Evolutionary conservation across 2,113 vertebrate genomes (phyloP), one percentile per base, ranked within the genome.

Genomic region (Pelobates fuscus): DNA sequence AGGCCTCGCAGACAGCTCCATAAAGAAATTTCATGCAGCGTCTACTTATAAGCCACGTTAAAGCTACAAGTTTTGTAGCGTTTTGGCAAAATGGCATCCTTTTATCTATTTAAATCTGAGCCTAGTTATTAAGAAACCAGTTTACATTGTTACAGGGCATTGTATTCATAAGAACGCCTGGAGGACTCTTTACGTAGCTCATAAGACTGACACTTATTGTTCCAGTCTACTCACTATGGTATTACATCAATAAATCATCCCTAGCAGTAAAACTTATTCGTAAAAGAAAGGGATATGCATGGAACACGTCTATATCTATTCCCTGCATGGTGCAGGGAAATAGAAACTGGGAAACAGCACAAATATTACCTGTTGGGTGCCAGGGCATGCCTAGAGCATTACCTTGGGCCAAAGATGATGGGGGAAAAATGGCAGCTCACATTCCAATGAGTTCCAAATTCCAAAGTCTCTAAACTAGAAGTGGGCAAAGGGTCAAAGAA

Each of bases 161-260:
- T 41, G 30, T 20, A 74, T 65, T 57, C 29, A 43, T 74, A 29
- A 74, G 59, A 57, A n/a, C 26, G 52, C 72, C 72, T 30, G 25
- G 63, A 75, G 63, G 54, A 67, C 44, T 44, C 37, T 46, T 75
- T 21, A 32, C 26, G 57, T 29, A 20, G 46, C 62, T 66, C 71
- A 66, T 74, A 66, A 74, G 71, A 74, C 20, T 17, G 29, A 20
- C 21, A 20, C 27, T 73, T 73, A 73, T 65, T 65, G 71, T 65
- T 27, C 12, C 52, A 24, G 62, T 58, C 71, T 66, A 18, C 49
- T 58, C 32, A 21, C n/a, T 29, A 44, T 66, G 58, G 52, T 75
- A 75, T 75, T 67, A 29, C 71, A 44, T 66, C 63, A 75, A 75
- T 75, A 75, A 75, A 75, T 75, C 71, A 65, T 43, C 62, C 10